phyloP scores from a whole-genome alignment of 2,113 vertebrate species.

The Noctilio leporinus region DNA sequence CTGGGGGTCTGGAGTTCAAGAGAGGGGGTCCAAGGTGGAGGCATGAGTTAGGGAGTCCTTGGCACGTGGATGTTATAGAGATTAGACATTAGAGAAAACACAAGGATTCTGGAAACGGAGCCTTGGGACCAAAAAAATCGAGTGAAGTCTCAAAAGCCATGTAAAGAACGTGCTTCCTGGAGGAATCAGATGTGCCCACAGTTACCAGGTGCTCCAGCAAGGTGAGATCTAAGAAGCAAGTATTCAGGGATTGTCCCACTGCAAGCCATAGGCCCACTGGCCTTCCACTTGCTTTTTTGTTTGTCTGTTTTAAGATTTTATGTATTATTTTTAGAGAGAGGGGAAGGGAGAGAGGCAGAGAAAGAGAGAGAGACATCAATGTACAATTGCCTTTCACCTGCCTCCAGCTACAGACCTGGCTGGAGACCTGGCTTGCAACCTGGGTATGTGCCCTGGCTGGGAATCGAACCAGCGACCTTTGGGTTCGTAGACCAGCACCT shows the following conservation, averaged over 20 bases:
- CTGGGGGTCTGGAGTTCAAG: background rate
- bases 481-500: too few species aligned
- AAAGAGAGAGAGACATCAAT: too few species aligned
- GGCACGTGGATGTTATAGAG: fast-evolving
- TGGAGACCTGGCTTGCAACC: too few species aligned
- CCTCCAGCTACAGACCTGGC: too few species aligned
- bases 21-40: background rate
- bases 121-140: background rate
- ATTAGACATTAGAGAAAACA: background rate
- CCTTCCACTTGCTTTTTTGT: too few species aligned
- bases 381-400: too few species aligned
- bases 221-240: background rate
- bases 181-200: fast-evolving
- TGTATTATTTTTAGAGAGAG: too few species aligned
- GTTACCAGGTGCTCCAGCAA: background rate
- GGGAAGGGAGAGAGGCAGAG: too few species aligned
- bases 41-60: background rate
- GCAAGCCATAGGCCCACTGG: too few species aligned
- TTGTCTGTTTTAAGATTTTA: too few species aligned
- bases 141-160: background rate
- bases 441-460: too few species aligned
- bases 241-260: background rate
- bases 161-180: background rate
- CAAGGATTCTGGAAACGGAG: background rate
- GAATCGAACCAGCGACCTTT: too few species aligned